phyloP scores from a whole-genome alignment of 2,113 vertebrate genomes.

The Lophius piscatorius region DNA sequence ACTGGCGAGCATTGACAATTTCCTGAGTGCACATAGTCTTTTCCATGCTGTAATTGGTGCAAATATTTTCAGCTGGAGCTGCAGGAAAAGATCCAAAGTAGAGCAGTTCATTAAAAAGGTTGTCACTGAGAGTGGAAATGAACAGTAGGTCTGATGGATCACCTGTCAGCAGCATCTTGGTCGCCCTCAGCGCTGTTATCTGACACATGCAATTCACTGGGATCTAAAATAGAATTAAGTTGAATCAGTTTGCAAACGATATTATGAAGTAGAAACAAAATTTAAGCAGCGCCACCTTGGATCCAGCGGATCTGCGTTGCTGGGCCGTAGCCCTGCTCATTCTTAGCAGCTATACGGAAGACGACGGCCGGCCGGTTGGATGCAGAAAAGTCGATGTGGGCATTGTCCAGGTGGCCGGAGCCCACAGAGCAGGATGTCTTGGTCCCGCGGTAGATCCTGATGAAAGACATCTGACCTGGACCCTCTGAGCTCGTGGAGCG shows the following conservation, averaged over 20 bases:
- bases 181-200: conserved; percentile 49
- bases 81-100: conserved; percentile 8
- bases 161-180: conserved; percentile 70
- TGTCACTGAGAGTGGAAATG: background rate
- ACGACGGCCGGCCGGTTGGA: conserved; percentile 89
- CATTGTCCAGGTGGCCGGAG: conserved; percentile 88
- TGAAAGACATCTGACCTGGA: conserved; percentile 89
- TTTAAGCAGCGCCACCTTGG: conserved; percentile 85
- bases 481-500: conserved; percentile 77
- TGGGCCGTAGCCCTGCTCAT: conserved; percentile 95
- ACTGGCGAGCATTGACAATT: conserved; percentile 2
- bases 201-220: conserved; percentile 55
- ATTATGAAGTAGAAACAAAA: too few relatives aligned
- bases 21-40: conserved; percentile 44
- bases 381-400: conserved; percentile 91
- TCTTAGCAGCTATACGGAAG: conserved; percentile 97
- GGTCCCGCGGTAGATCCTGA: conserved; percentile 94
- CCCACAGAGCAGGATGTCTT: conserved; percentile 90
- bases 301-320: conserved; percentile 98
- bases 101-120: background rate
- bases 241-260: too few relatives aligned
- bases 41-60: background rate
- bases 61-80: conserved; percentile 67
- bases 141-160: background rate
- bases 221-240: too few relatives aligned